Evolutionary conservation across 1,140 invertebrate species (phyloP).

Genomic region (Octopus bimaculoides): DNA sequence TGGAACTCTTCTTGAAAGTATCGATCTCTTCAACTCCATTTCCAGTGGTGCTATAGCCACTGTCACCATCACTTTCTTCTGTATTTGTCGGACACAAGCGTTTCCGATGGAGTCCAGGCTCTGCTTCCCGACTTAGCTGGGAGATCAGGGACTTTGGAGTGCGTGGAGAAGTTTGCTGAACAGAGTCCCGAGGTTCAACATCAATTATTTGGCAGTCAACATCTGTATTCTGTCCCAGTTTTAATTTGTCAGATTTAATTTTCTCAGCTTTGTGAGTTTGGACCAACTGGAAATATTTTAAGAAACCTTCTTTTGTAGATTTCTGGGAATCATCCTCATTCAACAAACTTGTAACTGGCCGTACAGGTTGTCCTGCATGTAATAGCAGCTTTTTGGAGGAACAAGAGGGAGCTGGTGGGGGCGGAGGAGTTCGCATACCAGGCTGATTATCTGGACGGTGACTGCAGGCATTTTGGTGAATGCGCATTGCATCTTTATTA

Average conservation of each 20-base stretch:
- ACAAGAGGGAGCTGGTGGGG: constrained; percentile 6
- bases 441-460: constrained; percentile 29
- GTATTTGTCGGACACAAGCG: not conserved
- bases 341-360: constrained; percentile 16
- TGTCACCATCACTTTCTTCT: constrained; percentile 26
- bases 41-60: constrained; percentile 19
- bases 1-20: constrained; percentile 21
- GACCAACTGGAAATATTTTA: constrained; percentile 33
- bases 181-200: constrained; percentile 33
- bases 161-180: constrained; percentile 40
- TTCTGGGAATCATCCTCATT: constrained; percentile 10
- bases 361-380: constrained; percentile 13
- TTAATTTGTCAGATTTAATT: constrained; percentile 25
- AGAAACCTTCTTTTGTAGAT: constrained; percentile 27
- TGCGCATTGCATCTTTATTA: constrained; percentile 34
- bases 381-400: constrained; percentile 12
- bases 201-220: constrained; percentile 45
- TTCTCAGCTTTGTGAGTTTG: constrained; percentile 37
- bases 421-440: constrained; percentile 5
- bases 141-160: constrained; percentile 50
- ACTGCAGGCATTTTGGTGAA: constrained; percentile 38
- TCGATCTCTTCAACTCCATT: constrained; percentile 19
- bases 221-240: constrained; percentile 29
- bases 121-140: constrained; percentile 37
- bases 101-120: not conserved